These are phyloP conservation scores for Porites cylindrica DNA, from an alignment of 92 coral and sea anemone genomes.

Conservation along the genomic window DNA sequence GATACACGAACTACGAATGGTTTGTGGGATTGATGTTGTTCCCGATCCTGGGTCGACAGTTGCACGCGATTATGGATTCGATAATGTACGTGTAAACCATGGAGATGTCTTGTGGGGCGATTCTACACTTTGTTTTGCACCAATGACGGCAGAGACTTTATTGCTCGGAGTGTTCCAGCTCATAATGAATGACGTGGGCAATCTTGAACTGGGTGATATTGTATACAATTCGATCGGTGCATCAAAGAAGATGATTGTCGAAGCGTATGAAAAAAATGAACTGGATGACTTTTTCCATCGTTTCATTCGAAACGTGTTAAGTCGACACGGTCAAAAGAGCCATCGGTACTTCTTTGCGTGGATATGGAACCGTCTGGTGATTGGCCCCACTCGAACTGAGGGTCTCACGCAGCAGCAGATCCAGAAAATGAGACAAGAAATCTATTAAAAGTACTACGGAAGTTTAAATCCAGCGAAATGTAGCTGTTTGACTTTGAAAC, in stretches of 20 bases:
- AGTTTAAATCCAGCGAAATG: neutral
- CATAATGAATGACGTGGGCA: constrained; percentile 27
- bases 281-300: constrained; percentile 59
- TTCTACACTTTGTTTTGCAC: too few species aligned
- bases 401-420: neutral
- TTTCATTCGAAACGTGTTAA: constrained; percentile 17
- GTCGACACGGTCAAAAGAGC: neutral
- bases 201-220: neutral
- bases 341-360: neutral
- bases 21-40: neutral
- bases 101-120: constrained; percentile 14
- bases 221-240: constrained; percentile 16
- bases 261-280: constrained; percentile 47
- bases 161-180: constrained; percentile 51
- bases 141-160: constrained; percentile 17
- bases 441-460: neutral
- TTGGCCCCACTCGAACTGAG: constrained; percentile 58
- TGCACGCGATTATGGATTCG: constrained; percentile 61
- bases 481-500: neutral
- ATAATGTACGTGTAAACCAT: constrained; percentile 41
- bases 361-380: constrained; percentile 40
- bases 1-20: constrained; percentile 22
- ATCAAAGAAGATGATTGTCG: constrained; percentile 47
- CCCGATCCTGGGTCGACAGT: constrained; percentile 5
- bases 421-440: neutral